Base-by-base conservation (phyloP, 2,888 invertebrate species). In the Chalcis sispes region DNA sequence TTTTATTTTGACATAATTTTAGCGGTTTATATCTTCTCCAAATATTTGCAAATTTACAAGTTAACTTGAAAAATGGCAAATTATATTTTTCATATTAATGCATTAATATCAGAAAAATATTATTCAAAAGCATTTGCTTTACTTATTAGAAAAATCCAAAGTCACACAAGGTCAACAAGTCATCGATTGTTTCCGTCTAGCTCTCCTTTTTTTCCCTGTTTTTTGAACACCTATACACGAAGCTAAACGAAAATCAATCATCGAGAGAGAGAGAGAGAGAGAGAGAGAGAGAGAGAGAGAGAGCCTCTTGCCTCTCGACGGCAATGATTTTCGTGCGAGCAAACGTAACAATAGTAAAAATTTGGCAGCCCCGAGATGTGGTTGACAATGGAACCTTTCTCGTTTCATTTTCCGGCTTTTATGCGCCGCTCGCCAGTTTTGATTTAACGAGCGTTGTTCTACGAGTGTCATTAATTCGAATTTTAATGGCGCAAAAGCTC, bases 381-480 rank as follows among this genome's bases (percentile, higher is more conserved):
- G 42, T 5, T 46, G 46, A 46, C 46, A n/a, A 8, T 5, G 15
- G n/a, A 3, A 10, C 36, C 36, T 10, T 36, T 36, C 10, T 10
- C 36, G 36, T 36, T 4, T 4, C 42, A n/a, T n/a, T 5, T 8
- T 13, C 25, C 3, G 46, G 48, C 23, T 69, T 74, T 74, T 48
- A 70, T 40, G 52, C 36, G n/a, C 40, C 40, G 58, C 70, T 54
- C 52, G 7, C 36, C 36, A 10, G 4, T 36, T 32, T 54, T 48
- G 27, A 23, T 72, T 77, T 77, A 77, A 72, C 72, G 76, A 72
- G 67, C 50, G 77, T 73, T 73, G 56, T 65, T 71, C 66, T 62
- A 66, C 67, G 73, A 73, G 56, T 66, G 65, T 73, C 73, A 71
- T 78, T 78, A 71, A 76, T 73, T 71, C 46, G 58, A 58, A 59